These are phyloP conservation scores for Onthophagus sagittarius DNA, from an alignment of 2,888 invertebrate species.

Conservation along the genomic window DNA sequence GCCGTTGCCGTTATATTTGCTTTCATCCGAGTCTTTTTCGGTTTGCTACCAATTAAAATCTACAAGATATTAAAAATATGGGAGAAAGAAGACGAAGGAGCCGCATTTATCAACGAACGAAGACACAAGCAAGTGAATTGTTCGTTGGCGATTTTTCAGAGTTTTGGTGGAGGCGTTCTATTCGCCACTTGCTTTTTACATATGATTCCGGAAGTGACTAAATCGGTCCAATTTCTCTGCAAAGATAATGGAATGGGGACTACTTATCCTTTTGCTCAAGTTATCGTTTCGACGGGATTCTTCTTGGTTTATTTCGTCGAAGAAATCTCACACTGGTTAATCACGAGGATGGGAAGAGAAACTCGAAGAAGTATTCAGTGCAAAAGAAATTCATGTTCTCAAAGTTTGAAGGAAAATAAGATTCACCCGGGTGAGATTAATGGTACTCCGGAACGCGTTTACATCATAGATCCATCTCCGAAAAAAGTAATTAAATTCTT, in stretches of 20 bases:
- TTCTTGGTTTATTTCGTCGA: constrained; percentile 55
- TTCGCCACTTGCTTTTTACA: constrained; percentile 57
- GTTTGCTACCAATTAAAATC: constrained; percentile 52
- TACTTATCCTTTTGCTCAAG: constrained; percentile 50
- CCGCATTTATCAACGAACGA: constrained; percentile 38
- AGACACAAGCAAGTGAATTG: constrained; percentile 41
- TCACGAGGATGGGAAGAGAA: constrained; percentile 36
- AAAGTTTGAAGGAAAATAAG: constrained; percentile 24
- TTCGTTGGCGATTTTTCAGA: constrained; percentile 45
- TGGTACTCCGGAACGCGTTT: background rate
- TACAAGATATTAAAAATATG: constrained; percentile 43
- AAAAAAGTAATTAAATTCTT: background rate
- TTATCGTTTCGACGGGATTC: constrained; percentile 53
- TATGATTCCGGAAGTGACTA: constrained; percentile 55
- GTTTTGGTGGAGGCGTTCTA: constrained; percentile 57
- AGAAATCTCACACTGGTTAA: constrained; percentile 49
- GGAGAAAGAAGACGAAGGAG: constrained; percentile 38
- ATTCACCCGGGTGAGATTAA: constrained; percentile 22
- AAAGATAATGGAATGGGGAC: constrained; percentile 35
- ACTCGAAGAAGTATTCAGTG: constrained; percentile 20
- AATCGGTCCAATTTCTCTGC: constrained; percentile 45
- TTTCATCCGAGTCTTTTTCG: constrained; percentile 49
- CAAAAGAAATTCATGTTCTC: constrained; percentile 24
- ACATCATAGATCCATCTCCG: constrained; percentile 12
- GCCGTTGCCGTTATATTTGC: constrained; percentile 50